Conservation (phyloP, 2,113 vertebrate genomes). For the Ctenomys sociabilis region DNA sequence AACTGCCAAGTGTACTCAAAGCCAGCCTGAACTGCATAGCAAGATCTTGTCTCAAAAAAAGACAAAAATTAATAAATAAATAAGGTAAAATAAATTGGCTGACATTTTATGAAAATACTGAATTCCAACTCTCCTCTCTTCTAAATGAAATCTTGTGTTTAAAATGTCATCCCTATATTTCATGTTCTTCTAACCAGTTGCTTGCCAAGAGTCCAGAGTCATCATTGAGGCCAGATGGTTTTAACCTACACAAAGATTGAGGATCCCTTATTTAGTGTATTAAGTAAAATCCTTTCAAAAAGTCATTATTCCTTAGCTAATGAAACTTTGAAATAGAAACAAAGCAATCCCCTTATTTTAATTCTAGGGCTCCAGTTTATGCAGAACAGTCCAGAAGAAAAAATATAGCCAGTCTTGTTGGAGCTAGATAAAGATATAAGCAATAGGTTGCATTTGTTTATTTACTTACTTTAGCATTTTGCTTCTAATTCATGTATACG, state of each 20-base stretch:
- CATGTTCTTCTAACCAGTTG: neutral
- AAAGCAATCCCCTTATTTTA: constrained; percentile 26
- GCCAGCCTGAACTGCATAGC: too few species aligned
- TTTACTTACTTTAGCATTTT: neutral
- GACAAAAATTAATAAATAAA: too few species aligned
- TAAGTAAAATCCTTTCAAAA: constrained; percentile 4
- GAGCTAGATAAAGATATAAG: neutral
- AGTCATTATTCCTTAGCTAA: constrained; percentile 1
- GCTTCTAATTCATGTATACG: neutral
- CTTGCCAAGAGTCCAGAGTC: neutral
- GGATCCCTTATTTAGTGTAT: neutral
- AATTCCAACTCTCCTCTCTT: neutral
- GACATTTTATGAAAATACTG: neutral
- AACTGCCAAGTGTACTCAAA: too few species aligned
- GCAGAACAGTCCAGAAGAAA: neutral
- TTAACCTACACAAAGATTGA: neutral
- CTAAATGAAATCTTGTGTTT: neutral
- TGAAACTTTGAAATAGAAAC: constrained; percentile 19
- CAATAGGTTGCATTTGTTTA: neutral
- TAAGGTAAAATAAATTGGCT: neutral
- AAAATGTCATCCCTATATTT: neutral
- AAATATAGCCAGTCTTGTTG: neutral
- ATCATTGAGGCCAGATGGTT: neutral
- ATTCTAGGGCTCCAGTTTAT: neutral
- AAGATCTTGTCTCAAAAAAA: too few species aligned